Conservation (phyloP, 2,888 invertebrate species). For the Athrips mouffetella region DNA sequence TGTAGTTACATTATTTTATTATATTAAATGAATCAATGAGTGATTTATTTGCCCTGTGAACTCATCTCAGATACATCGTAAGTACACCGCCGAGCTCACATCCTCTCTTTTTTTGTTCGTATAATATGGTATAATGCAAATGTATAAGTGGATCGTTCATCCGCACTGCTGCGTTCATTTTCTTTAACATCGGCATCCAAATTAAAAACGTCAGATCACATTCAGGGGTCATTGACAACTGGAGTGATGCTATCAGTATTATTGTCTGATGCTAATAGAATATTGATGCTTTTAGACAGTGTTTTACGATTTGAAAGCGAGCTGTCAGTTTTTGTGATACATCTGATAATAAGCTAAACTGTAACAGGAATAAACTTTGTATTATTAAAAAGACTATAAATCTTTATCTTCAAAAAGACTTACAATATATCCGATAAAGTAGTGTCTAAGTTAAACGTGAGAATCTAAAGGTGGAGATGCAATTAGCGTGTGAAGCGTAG, state of each 20-base stretch:
- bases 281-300: too few relatives aligned
- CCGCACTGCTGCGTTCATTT: conserved; percentile 29
- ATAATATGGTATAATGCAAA: conserved; percentile 49
- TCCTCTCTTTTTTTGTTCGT: conserved; percentile 45
- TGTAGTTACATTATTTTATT: conserved; percentile 44
- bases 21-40: conserved; percentile 43
- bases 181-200: conserved; percentile 18
- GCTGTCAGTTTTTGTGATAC: too few relatives aligned
- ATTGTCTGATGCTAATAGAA: neutral
- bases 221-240: conserved; percentile 13
- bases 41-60: conserved; percentile 39
- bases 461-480: conserved; percentile 42
- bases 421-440: too few relatives aligned
- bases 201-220: conserved; percentile 6
- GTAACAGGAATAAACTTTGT: too few relatives aligned
- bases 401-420: too few relatives aligned
- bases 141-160: conserved; percentile 40
- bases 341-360: too few relatives aligned
- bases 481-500: conserved; percentile 51
- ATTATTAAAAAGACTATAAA: neutral
- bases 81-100: conserved; percentile 29
- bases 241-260: neutral
- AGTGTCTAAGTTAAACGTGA: conserved; percentile 39
- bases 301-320: too few relatives aligned
- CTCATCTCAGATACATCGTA: conserved; percentile 45